Conservation (phyloP, 2,888 invertebrate genomes). For the Cantharis rufa region DNA sequence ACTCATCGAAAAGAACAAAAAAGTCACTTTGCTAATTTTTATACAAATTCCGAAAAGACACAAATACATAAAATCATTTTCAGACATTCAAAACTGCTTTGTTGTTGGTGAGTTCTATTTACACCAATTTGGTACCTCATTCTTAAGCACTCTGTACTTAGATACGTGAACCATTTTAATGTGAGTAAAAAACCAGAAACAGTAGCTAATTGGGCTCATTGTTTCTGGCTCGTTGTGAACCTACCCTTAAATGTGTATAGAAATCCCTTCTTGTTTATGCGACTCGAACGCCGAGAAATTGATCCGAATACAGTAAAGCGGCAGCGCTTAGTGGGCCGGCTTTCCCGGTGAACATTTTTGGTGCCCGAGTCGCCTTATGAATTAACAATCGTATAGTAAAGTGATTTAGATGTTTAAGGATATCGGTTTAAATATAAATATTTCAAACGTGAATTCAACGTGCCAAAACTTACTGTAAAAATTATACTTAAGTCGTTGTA, state of each 20-base stretch:
- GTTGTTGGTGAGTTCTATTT: too few species aligned
- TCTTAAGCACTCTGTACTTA: too few species aligned
- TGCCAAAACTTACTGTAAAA: constrained; percentile 17
- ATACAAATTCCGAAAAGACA: too few species aligned
- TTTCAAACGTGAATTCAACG: constrained; percentile 22
- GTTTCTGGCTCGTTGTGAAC: background rate
- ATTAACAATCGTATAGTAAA: background rate
- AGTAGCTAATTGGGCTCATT: background rate
- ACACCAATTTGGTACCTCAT: too few species aligned
- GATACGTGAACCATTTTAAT: background rate
- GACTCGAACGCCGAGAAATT: background rate
- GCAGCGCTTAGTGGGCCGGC: background rate
- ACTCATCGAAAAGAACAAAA: too few species aligned
- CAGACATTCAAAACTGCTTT: too few species aligned
- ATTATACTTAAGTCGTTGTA: background rate
- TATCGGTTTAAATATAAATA: background rate
- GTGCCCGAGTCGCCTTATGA: background rate
- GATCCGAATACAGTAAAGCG: background rate
- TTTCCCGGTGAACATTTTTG: background rate
- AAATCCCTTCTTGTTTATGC: background rate
- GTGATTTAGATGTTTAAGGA: background rate
- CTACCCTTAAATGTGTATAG: background rate
- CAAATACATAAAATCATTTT: too few species aligned
- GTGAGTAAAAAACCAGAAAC: background rate
- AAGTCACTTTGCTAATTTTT: too few species aligned